Base-by-base conservation (phyloP, 2,113 vertebrate genomes). In the Rhinolophus ferrumequinum region DNA sequence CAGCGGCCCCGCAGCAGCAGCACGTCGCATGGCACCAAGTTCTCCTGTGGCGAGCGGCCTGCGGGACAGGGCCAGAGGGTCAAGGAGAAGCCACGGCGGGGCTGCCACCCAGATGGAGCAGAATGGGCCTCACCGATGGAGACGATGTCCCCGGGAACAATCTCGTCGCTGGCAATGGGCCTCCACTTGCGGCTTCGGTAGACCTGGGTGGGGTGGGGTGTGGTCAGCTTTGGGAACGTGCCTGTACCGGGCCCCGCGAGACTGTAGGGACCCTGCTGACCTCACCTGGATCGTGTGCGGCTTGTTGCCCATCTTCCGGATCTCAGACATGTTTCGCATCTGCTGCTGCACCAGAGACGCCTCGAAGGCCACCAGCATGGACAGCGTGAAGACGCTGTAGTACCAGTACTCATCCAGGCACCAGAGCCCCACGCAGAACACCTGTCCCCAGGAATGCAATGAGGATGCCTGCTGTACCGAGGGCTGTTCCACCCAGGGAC, bases 391-490 rank as follows among this genome's bases (percentile, higher is more conserved):
- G 67, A 99, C 99, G 0, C 99, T 99, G 99, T 99, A 99, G 96
- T 99, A 99, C 99, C 99, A 99, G 77, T 99, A 99, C 81, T 99
- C 99, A 0, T 99, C 99, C 97, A 99, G 97, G 97, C 99, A 99
- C 99, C 99, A 99, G 35, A 99, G 95, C 1, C 99, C 99, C 93
- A 99, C 99, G 5, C 99, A 99, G 94, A 99, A 99, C 70, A 99
- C 99, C 99, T 99, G 80, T 64, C 5, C 21, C 24, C 6, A 0
- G 38, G 19, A 58, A 58, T 0, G 16, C 30, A 38, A 56, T 1
- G 28, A n/a, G 28, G 33, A 30, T 5, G 18, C 33, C 72, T 19
- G 33, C 2, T 18, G 70, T 0, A 22, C 13, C 12, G 4, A 41
- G 41, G 80, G 28, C 16, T 0, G 3, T 10, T 35, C 60, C 0